Percentiles rank a stretch among this genome's conserved stretches.
Evolutionary conservation across 37 sponge, comb jelly and placozoan species (phyloP).

Genomic region (Aphrocallistes beatrix): DNA sequence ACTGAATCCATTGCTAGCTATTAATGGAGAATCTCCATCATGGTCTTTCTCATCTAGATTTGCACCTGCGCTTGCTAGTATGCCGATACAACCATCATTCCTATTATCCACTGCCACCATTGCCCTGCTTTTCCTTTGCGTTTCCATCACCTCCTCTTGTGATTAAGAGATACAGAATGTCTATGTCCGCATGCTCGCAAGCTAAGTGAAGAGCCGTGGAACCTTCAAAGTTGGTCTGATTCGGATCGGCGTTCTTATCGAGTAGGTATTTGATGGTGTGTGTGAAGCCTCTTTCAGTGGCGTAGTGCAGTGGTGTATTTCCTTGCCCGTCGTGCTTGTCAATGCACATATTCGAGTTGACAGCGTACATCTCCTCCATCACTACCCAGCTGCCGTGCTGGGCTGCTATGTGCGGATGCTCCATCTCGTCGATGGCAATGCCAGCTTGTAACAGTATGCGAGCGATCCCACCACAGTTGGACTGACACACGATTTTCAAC

Average conservation of each 20-base stretch:
- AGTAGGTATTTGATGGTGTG: neutral
- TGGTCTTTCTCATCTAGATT: neutral
- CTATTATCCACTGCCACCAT: neutral
- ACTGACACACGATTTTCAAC: neutral
- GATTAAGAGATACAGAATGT: neutral
- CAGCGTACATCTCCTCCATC: neutral
- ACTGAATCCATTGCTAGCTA: neutral
- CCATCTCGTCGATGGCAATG: neutral
- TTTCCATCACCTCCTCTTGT: neutral
- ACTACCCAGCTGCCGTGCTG: slow-evolving; percentile 3
- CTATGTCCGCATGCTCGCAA: neutral
- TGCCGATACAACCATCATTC: neutral
- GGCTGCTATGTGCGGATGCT: neutral
- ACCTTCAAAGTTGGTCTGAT: neutral
- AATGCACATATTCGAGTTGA: neutral
- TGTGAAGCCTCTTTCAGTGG: neutral
- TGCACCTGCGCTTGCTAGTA: neutral
- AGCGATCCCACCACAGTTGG: neutral
- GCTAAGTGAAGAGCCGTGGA: neutral
- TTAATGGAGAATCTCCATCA: neutral
- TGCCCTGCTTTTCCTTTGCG: neutral
- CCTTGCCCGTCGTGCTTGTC: neutral
- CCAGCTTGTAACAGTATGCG: neutral
- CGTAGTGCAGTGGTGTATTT: slow-evolving; percentile 4
- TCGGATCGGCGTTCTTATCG: slow-evolving; percentile 3